Conservation (phyloP, 1,140 invertebrate genomes). For the Diorhabda sublineata region DNA sequence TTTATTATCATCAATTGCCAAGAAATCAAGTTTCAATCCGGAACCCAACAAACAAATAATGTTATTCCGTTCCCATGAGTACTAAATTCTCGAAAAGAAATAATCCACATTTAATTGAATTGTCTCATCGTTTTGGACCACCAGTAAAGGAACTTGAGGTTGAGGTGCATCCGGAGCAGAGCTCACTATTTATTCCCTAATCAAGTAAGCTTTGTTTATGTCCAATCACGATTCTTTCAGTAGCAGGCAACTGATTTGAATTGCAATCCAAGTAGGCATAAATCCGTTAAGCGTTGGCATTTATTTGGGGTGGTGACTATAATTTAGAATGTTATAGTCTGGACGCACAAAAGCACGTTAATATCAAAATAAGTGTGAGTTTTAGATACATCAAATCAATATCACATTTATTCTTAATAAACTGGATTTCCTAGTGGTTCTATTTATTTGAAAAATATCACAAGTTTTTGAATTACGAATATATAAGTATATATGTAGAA, state of each 20-base stretch:
- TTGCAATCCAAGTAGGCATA: constrained; percentile 32
- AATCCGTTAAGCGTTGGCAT: constrained; percentile 31
- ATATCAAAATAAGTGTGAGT: no score
- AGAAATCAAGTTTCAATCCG: neutral
- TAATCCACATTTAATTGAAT: constrained; percentile 33
- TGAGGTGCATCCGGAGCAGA: constrained; percentile 23
- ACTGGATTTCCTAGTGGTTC: no score
- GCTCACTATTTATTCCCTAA: constrained; percentile 33
- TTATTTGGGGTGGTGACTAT: constrained; percentile 21
- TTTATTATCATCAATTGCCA: no score
- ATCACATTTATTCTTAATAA: no score
- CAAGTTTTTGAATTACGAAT: no score
- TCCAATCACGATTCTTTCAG: constrained; percentile 32
- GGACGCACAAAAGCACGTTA: no score
- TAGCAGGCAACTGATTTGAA: constrained; percentile 33
- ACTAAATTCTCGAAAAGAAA: constrained; percentile 18
- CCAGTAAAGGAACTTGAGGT: constrained; percentile 11
- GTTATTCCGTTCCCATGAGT: neutral
- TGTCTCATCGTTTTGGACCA: constrained; percentile 33
- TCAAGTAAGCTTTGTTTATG: constrained; percentile 36
- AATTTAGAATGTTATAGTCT: neutral
- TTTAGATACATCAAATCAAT: no score
- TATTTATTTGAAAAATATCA: no score
- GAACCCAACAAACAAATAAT: neutral
- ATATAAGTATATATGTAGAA: no score